Conservation (phyloP, 2,113 vertebrate genomes). For the Atlantisia rogersi region DNA sequence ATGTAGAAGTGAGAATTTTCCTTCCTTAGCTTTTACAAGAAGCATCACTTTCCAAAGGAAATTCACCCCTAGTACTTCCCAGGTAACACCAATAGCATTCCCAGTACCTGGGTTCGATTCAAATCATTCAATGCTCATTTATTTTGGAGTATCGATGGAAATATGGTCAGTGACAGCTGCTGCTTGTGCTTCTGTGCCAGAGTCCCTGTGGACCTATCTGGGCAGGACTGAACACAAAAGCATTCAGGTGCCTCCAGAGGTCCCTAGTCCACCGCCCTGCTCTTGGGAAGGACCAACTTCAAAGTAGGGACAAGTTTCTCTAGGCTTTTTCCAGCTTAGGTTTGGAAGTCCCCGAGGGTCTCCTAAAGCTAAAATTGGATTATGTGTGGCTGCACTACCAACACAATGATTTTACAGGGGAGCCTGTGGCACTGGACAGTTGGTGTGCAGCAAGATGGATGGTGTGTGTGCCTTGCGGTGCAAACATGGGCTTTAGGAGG, state of each 20-base stretch:
- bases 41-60: neutral
- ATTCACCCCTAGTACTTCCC: neutral
- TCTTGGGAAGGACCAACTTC: neutral
- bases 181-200: neutral
- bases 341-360: neutral
- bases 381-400: too few relatives aligned
- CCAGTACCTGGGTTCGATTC: neutral
- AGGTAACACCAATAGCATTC: neutral
- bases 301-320: neutral
- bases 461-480: neutral
- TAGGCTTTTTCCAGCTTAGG: neutral
- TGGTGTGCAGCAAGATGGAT: neutral
- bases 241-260: neutral
- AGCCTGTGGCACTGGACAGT: neutral
- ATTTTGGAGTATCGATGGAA: neutral
- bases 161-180: neutral
- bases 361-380: neutral
- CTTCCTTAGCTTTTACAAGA: neutral
- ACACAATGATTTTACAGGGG: neutral
- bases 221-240: neutral
- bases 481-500: neutral
- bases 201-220: neutral
- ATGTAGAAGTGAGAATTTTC: neutral
- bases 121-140: neutral
- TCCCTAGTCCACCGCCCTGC: neutral